Evolutionary conservation across 1,140 invertebrate species (phyloP), one percentile per base, ranked within the genome.

Genomic region (Saccostrea glomerata): DNA sequence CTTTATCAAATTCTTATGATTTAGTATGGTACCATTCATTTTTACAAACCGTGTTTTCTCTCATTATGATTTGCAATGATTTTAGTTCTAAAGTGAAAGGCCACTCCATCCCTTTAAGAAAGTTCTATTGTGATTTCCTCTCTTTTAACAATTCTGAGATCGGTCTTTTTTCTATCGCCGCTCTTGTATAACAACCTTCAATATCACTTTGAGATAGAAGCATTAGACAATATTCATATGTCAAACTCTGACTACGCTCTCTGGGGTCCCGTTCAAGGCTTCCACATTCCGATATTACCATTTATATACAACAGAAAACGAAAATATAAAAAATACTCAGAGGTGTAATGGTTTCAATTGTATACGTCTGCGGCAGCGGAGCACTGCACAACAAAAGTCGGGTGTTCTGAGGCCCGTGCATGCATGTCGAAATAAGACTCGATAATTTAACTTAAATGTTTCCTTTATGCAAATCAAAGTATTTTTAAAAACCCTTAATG

Each of bases 331-430:
- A 47, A 47, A 47, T 20, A 66, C 36, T 13, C 15, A 3, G 25
- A 77, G 70, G 70, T 77, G 30, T 77, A 77, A 77, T 77, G 70
- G 70, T 77, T 77, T 77, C 70, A 77, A 36, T 63, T 77, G 23
- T 25, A 15, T 36, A 77, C 5, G 70, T 15, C 70, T 77, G n/a
- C 17, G 17, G 15, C 58, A 30, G 70, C 25, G 70, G 30, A 77
- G 25, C 23, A 30, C 11, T 77, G 70, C 70, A 77, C 70, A 77
- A 77, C 70, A 77, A 77, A 77, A 77, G 70, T 25, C 6, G 23
- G 70, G 23, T 77, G 70, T 77, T 30, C 70, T 15, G 15, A 36
- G 25, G 15, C 25, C 70, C 25, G 70, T 30, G 70, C 70, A 77
- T 77, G 70, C 70, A 77, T 77, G 25, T 36, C 70, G 70, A 77